These are phyloP conservation scores for Corticium candelabrum DNA, from an alignment of 37 sponge, comb jelly and placozoan genomes.

Conservation along the genomic window DNA sequence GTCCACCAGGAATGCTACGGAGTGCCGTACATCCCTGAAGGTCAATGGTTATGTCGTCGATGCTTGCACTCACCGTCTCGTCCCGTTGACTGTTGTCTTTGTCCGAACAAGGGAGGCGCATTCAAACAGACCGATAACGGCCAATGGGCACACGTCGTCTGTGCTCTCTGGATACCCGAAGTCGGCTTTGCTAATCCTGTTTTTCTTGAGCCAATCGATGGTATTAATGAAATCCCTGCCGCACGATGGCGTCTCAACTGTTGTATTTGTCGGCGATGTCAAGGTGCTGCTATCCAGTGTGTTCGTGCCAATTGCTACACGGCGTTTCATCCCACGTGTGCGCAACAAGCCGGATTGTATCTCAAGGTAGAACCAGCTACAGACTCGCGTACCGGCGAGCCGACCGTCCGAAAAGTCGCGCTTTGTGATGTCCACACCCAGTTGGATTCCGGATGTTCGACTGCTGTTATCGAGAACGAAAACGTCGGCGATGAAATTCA, in stretches of 20 bases:
- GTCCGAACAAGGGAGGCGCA: slow-evolving; percentile 94
- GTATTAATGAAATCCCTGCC: slow-evolving; percentile 82
- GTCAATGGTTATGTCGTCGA: slow-evolving; percentile 96
- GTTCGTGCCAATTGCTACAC: slow-evolving; percentile 89
- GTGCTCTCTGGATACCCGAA: slow-evolving; percentile 99
- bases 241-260: slow-evolving; percentile 96
- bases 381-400: slow-evolving; percentile 22
- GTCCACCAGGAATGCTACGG: slow-evolving; percentile 99
- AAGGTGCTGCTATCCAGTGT: slow-evolving; percentile 97
- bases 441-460: neutral
- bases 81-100: slow-evolving; percentile 88
- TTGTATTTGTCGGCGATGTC: slow-evolving; percentile 73
- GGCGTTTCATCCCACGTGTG: slow-evolving; percentile 98
- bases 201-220: slow-evolving; percentile 96
- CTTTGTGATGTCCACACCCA: slow-evolving; percentile 83
- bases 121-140: slow-evolving; percentile 94
- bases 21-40: slow-evolving; percentile 99
- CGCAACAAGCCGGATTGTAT: slow-evolving; percentile 86
- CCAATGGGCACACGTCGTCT: slow-evolving; percentile 92
- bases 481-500: neutral
- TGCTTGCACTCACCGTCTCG: slow-evolving; percentile 93
- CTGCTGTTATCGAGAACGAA: slow-evolving; percentile 21
- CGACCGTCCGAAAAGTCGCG: slow-evolving; percentile 69
- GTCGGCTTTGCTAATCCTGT: slow-evolving; percentile 95
- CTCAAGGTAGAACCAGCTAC: slow-evolving; percentile 72